Percentiles rank a stretch among this genome's conserved stretches.
Conservation (phyloP, 37 sponge, comb jelly and placozoan genomes). For the Diacarnus erythraeanus region DNA sequence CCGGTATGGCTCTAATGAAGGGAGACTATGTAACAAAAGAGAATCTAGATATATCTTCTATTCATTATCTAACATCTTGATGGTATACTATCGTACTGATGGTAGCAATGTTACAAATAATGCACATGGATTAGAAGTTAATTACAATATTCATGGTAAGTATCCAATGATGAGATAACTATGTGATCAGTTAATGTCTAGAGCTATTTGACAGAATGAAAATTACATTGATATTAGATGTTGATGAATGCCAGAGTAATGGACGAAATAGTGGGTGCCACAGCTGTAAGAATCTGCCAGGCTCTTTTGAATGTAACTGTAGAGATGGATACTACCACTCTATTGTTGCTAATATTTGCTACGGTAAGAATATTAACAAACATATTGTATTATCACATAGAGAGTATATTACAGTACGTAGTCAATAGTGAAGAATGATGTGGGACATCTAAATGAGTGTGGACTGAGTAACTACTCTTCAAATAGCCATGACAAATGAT, state of each 20-base stretch:
- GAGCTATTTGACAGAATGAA: not conserved
- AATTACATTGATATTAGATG: not conserved
- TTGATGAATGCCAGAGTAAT: not conserved
- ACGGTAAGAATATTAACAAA: slow-evolving; percentile 11
- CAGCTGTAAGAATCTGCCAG: slow-evolving; percentile 27
- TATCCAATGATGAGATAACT: no score
- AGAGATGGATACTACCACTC: slow-evolving; percentile 34
- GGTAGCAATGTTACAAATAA: not conserved
- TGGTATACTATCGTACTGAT: slow-evolving; percentile 8
- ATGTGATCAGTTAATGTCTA: not conserved
- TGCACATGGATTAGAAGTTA: not conserved
- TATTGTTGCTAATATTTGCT: slow-evolving; percentile 16
- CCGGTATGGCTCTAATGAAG: slow-evolving; percentile 3
- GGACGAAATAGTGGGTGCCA: slow-evolving; percentile 14
- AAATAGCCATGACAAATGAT: no score
- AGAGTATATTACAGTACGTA: not conserved
- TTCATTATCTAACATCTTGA: not conserved
- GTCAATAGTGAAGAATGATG: not conserved
- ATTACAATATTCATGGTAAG: not conserved
- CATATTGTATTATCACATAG: not conserved
- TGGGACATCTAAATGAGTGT: no score
- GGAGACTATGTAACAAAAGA: not conserved
- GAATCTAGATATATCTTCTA: not conserved
- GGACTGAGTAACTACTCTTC: no score
- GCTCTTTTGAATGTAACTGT: slow-evolving; percentile 51